Conservation (phyloP, 2,113 vertebrate genomes). For the Echinops telfairi region DNA sequence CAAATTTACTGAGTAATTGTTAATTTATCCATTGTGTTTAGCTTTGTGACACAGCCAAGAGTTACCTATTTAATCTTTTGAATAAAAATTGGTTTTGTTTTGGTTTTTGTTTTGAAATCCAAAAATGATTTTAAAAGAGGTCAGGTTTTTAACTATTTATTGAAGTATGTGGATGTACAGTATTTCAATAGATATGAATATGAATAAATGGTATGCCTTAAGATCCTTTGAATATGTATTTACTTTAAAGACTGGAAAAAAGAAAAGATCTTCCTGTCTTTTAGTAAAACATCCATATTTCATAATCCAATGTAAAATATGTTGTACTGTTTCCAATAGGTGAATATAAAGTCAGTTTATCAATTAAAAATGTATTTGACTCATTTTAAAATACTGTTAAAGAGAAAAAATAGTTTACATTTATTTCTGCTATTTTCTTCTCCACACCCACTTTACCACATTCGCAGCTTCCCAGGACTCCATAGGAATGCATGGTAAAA, state of each 20-base stretch:
- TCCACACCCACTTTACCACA: neutral
- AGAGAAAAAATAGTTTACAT: constrained; percentile 21
- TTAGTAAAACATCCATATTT: constrained; percentile 83
- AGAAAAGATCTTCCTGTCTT: constrained; percentile 76
- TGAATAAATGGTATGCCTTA: constrained; percentile 85
- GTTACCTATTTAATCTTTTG: constrained; percentile 82
- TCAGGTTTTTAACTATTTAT: constrained; percentile 85
- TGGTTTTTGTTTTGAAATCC: constrained; percentile 77
- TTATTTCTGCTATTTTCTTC: neutral
- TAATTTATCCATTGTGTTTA: constrained; percentile 77
- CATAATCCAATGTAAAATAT: constrained; percentile 83
- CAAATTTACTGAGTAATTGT: constrained; percentile 70
- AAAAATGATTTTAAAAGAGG: constrained; percentile 83
- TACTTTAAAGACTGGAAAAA: constrained; percentile 83
- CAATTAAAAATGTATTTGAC: constrained; percentile 81
- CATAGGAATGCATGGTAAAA: neutral
- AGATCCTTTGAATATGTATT: constrained; percentile 83
- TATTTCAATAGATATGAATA: constrained; percentile 85
- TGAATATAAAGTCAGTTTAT: constrained; percentile 84
- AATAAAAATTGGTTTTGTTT: constrained; percentile 70
- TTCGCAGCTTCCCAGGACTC: neutral
- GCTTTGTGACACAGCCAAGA: constrained; percentile 80
- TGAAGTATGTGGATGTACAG: constrained; percentile 84
- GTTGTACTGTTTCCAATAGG: constrained; percentile 83
- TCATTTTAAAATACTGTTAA: constrained; percentile 73